Evolutionary conservation across 2,113 vertebrate genomes (phyloP).

Genomic region (Rhodinocichla rosea): DNA sequence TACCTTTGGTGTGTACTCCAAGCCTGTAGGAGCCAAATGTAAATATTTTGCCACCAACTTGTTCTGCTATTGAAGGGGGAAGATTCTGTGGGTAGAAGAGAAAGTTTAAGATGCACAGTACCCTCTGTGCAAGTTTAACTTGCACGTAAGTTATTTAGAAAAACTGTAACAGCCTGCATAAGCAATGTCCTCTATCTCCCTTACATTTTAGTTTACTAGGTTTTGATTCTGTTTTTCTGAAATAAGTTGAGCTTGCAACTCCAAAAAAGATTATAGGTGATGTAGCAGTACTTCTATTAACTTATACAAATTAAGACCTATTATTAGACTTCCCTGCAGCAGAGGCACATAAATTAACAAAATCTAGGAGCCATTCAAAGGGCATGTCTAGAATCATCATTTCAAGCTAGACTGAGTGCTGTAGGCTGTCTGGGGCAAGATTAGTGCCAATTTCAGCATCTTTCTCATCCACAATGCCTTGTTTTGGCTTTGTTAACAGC

Average conservation of each 20-base stretch:
- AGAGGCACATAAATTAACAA: neutral
- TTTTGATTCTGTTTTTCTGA: neutral
- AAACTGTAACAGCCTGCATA: neutral
- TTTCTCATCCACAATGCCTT: neutral
- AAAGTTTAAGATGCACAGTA: neutral
- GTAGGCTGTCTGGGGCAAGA: neutral
- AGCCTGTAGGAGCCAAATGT: constrained; percentile 96
- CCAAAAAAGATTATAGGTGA: neutral
- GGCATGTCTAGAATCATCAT: neutral
- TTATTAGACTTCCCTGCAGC: neutral
- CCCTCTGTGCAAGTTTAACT: neutral
- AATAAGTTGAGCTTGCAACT: neutral
- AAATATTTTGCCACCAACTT: constrained; percentile 92
- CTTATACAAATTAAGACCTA: neutral
- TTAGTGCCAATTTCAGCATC: neutral
- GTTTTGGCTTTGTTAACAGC: neutral
- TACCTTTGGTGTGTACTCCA: constrained; percentile 99
- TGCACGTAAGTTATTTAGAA: neutral
- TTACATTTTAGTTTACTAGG: neutral
- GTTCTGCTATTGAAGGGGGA: constrained; percentile 80
- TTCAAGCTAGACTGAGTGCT: neutral
- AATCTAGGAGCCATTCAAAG: neutral
- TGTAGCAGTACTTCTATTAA: neutral
- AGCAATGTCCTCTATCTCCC: neutral
- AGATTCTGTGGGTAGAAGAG: constrained; percentile 79